Evolutionary conservation across 2,888 invertebrate genomes (phyloP).

Genomic region (Polia nebulosa): DNA sequence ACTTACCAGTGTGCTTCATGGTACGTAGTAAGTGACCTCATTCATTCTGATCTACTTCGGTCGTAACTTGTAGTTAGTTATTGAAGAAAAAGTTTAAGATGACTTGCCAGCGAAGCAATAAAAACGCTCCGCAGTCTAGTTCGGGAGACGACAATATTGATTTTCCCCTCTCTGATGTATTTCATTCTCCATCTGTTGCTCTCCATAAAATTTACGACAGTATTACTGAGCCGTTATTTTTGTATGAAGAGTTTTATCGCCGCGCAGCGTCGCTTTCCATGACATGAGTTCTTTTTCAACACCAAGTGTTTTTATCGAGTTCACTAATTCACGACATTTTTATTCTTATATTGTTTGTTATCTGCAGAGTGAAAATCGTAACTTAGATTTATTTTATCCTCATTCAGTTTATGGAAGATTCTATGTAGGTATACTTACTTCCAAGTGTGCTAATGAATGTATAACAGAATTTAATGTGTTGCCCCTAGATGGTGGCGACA

Average conservation of each 20-base stretch:
- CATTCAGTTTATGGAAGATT: not conserved
- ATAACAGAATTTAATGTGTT: conserved; percentile 37
- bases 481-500: conserved; percentile 95
- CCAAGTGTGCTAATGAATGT: not conserved
- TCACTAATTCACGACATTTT: conserved; percentile 72
- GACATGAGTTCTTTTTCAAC: conserved; percentile 79
- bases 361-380: conserved; percentile 34
- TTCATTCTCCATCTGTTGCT: conserved; percentile 90
- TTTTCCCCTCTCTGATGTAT: conserved; percentile 86
- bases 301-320: conserved; percentile 76
- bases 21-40: conserved; percentile 26
- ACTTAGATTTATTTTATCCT: conserved; percentile 27
- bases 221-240: conserved; percentile 89
- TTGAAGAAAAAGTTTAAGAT: conserved; percentile 70
- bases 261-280: conserved; percentile 76
- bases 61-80: conserved; percentile 60
- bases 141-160: conserved; percentile 87
- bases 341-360: conserved; percentile 60
- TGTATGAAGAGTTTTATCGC: conserved; percentile 88
- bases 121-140: conserved; percentile 79
- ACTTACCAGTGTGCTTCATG: conserved; percentile 5
- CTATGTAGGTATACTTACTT: not conserved
- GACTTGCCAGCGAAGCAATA: conserved; percentile 78
- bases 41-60: conserved; percentile 46
- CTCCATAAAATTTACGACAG: conserved; percentile 89